Evolutionary conservation across 1,140 invertebrate species (phyloP).

Genomic region (Muscidifurax raptorellus): DNA sequence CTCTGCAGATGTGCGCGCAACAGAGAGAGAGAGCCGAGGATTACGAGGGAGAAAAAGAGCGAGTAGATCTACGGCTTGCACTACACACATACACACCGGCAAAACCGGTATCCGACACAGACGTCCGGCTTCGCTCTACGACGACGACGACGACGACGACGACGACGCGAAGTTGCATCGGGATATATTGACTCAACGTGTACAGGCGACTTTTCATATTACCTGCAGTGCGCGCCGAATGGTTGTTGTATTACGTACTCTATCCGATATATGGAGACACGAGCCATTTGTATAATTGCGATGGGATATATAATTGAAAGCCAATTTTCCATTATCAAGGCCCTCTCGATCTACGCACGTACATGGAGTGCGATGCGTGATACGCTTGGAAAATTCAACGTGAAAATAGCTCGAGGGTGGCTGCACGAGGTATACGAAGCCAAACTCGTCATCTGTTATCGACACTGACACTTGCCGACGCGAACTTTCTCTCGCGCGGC

Average conservation of each 20-base stretch:
- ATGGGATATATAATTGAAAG: too few relatives aligned
- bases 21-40: slow-evolving; percentile 27
- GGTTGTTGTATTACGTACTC: background rate
- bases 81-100: background rate
- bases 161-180: background rate
- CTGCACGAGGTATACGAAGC: slow-evolving; percentile 1
- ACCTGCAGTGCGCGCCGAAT: background rate
- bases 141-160: slow-evolving; percentile 40
- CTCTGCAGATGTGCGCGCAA: slow-evolving; percentile 45
- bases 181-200: background rate
- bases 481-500: slow-evolving; percentile 12
- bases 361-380: too few relatives aligned
- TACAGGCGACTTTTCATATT: background rate
- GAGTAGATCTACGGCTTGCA: background rate
- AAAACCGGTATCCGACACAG: slow-evolving; percentile 51
- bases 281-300: too few relatives aligned
- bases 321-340: too few relatives aligned
- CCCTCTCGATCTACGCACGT: too few relatives aligned
- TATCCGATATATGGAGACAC: background rate
- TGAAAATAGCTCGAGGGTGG: too few relatives aligned
- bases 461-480: slow-evolving; percentile 41
- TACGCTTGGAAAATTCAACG: too few relatives aligned
- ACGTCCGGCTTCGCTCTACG: slow-evolving; percentile 46
- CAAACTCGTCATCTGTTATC: slow-evolving; percentile 38
- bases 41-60: slow-evolving; percentile 31